A percentile compares a stretch with the other conserved stretches of the same genome.
These are phyloP conservation scores for Hyles vespertilio DNA, from an alignment of 1,140 invertebrate species.

Conservation along the genomic window DNA sequence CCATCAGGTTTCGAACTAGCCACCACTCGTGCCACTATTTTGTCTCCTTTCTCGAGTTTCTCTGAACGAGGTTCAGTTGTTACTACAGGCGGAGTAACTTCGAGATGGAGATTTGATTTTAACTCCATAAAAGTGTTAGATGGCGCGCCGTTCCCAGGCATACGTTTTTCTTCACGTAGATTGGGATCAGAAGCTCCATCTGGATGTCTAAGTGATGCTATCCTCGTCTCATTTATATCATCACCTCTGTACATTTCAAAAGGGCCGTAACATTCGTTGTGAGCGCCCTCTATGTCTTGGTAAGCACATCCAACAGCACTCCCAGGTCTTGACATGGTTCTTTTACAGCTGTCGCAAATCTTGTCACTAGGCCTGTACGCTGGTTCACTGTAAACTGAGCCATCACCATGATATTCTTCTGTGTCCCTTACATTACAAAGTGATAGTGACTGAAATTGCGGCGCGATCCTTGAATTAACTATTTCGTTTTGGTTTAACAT, in stretches of 20 bases:
- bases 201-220: constrained; percentile 88
- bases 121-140: constrained; percentile 78
- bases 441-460: constrained; percentile 82
- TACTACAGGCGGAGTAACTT: constrained; percentile 73
- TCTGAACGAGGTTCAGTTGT: constrained; percentile 67
- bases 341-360: constrained; percentile 85
- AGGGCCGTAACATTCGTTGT: constrained; percentile 64
- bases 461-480: constrained; percentile 46
- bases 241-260: constrained; percentile 63
- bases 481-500: constrained; percentile 47
- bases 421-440: constrained; percentile 82
- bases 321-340: constrained; percentile 82
- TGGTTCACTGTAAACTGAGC: constrained; percentile 89
- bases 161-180: constrained; percentile 82
- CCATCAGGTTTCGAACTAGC: constrained; percentile 79
- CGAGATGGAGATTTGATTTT: constrained; percentile 76
- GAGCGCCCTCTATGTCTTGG: constrained; percentile 71
- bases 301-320: constrained; percentile 76
- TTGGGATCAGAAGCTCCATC: constrained; percentile 95
- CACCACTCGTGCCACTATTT: constrained; percentile 57
- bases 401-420: constrained; percentile 80
- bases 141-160: constrained; percentile 83
- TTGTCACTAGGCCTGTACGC: constrained; percentile 85
- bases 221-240: constrained; percentile 77
- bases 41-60: constrained; percentile 61